Evolutionary conservation across 2,888 invertebrate species (phyloP).

Genomic region (Ptychoptera contaminata): DNA sequence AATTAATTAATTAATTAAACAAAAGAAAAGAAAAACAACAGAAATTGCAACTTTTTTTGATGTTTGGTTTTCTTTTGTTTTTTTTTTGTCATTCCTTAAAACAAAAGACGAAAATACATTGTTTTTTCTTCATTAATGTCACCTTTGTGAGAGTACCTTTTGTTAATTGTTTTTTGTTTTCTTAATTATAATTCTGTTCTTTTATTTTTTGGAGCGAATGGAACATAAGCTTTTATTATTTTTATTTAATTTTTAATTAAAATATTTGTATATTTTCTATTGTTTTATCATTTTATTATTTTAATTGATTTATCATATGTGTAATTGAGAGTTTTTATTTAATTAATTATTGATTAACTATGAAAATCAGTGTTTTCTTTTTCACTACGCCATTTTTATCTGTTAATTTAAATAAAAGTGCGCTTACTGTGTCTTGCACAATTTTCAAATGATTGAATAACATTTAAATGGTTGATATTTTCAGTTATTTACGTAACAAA

Average conservation of each 20-base stretch:
- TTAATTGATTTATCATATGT: slow-evolving; percentile 3
- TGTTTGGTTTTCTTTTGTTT: slow-evolving; percentile 1
- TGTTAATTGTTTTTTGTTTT: slow-evolving; percentile 9
- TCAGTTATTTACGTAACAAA: too few relatives aligned
- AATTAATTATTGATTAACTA: too few relatives aligned
- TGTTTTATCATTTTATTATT: slow-evolving; percentile 6
- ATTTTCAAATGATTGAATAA: too few relatives aligned
- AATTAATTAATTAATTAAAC: neutral
- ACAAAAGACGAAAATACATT: too few relatives aligned
- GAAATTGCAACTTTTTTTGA: neutral
- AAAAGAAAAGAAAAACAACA: neutral
- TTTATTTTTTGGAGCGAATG: slow-evolving; percentile 10
- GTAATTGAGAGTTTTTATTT: slow-evolving; percentile 8
- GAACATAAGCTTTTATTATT: slow-evolving; percentile 3
- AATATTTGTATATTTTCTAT: neutral
- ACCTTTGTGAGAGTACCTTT: neutral
- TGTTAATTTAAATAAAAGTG: too few relatives aligned
- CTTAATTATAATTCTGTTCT: slow-evolving; percentile 6
- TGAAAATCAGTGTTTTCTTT: too few relatives aligned
- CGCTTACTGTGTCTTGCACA: too few relatives aligned
- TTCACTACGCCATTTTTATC: too few relatives aligned
- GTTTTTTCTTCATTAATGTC: neutral
- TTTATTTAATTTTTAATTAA: slow-evolving; percentile 4
- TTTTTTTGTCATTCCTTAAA: neutral
- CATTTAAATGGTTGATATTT: neutral